Percentiles rank a stretch among this genome's conserved stretches.
Evolutionary conservation across 1,140 invertebrate genomes (phyloP).

Genomic region (Papilio polytes): DNA sequence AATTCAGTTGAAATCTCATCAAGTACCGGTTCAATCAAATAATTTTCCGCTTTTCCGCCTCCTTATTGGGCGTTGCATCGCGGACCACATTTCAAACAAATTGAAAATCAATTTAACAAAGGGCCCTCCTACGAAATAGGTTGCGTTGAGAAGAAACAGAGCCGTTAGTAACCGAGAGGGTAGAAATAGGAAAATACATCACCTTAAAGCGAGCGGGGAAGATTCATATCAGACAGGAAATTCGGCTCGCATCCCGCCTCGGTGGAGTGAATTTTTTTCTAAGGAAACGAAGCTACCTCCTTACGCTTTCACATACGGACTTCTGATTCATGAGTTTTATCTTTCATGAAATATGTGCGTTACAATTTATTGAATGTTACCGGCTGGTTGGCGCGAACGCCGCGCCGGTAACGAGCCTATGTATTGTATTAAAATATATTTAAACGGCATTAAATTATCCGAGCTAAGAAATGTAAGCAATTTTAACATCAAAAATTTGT

Average conservation of each 20-base stretch:
- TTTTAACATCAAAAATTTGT: conserved; percentile 35
- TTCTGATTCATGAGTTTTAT: conserved; percentile 82
- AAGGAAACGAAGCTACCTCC: conserved; percentile 70
- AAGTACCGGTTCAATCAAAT: conserved; percentile 71
- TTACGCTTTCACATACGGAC: conserved; percentile 77
- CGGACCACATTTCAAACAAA: conserved; percentile 81
- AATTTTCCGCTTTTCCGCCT: conserved; percentile 80
- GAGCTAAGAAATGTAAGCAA: not conserved
- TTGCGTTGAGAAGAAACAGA: conserved; percentile 68
- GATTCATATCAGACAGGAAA: conserved; percentile 83
- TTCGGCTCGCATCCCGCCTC: conserved; percentile 75
- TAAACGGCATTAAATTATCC: conserved; percentile 10
- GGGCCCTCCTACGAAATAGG: conserved; percentile 64
- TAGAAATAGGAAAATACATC: conserved; percentile 81
- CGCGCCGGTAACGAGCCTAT: conserved; percentile 60
- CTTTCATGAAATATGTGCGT: conserved; percentile 77
- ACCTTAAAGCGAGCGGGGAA: conserved; percentile 82
- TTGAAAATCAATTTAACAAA: conserved; percentile 83
- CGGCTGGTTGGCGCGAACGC: conserved; percentile 59
- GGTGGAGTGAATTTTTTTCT: conserved; percentile 72
- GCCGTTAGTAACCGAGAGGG: conserved; percentile 56
- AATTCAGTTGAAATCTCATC: conserved; percentile 74
- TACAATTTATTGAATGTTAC: conserved; percentile 77
- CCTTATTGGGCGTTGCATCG: conserved; percentile 75
- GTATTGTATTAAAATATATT: conserved; percentile 23